Evolutionary conservation across 92 coral and sea anemone genomes (phyloP).

Genomic region (Phymanthus crucifer): DNA sequence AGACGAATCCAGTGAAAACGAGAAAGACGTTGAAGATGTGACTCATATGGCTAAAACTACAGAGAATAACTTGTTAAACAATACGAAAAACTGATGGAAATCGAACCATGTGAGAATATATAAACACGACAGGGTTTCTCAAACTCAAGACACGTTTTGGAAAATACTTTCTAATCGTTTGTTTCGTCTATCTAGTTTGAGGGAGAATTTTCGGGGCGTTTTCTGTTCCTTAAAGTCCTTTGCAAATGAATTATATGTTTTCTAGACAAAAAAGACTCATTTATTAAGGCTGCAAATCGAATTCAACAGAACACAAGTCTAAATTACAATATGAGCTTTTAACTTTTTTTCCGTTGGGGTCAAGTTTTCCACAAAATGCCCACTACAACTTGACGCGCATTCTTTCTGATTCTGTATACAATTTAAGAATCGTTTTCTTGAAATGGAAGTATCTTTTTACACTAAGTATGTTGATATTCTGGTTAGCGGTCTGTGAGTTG

Average conservation of each 20-base stretch:
- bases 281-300: slow-evolving; percentile 11
- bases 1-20: slow-evolving; percentile 17
- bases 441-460: neutral
- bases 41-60: slow-evolving; percentile 1
- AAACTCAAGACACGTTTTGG: neutral
- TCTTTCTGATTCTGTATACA: neutral
- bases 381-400: neutral
- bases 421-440: neutral
- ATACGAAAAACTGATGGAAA: slow-evolving; percentile 7
- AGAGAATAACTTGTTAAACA: neutral
- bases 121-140: neutral
- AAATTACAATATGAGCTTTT: neutral
- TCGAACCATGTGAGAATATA: neutral
- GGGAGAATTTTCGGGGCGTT: neutral
- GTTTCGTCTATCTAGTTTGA: neutral
- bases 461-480: neutral
- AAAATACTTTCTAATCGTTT: neutral
- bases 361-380: neutral
- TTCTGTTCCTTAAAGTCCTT: neutral
- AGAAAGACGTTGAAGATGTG: slow-evolving; percentile 23
- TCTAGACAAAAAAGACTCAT: neutral
- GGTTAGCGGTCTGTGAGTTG: neutral
- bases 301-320: slow-evolving; percentile 10
- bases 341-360: slow-evolving; percentile 8
- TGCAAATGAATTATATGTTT: neutral